Evolutionary conservation across 2,797 vertebrate genomes (phyloP), one percentile per base, ranked within the genome.

Genomic region (Xenentodon cancila): DNA sequence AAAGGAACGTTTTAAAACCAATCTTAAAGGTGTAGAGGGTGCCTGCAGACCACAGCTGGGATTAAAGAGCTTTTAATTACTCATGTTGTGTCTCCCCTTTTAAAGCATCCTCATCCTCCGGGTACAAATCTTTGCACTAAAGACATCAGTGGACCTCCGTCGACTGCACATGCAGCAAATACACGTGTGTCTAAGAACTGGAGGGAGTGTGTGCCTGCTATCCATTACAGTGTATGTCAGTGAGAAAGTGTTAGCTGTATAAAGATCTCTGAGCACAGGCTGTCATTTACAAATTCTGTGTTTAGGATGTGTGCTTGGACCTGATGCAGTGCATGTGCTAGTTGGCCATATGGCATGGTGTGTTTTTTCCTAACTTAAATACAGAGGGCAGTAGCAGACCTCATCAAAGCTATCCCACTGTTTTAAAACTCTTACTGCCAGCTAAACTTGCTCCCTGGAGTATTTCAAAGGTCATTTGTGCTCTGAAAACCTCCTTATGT

Each of bases 221-320:
- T 67, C 65, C 58, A 73, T 80, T 84, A 71, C 79, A 73, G 18
- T 50, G 72, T 68, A 76, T 74, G 68, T 73, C 73, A 73, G 64
- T 77, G 73, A 80, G 66, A 83, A 81, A 75, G 81, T 88, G 81
- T 86, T 55, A 63, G 57, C 65, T 69, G 81, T 84, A 80, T 64
- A 80, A 84, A 83, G 65, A 68, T 52, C 69, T 79, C 40, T 9
- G 49, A 65, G 62, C 17, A 9, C 52, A 79, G 48, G 64, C 58
- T 84, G 51, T 79, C 87, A 84, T 88, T 88, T 78, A 37, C 79
- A 55, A 77, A 80, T 74, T 75, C 53, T 73, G 76, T 64, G 64
- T 84, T 80, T 68, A 60, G 71, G 61, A 71, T 80, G 56, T 84
- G 69, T 52, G 21, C 46, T 63, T 42, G 44, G 68, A 75, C 51